phyloP scores from a whole-genome alignment of 2,888 invertebrate genomes.

The Cryptocephalus moraei region DNA sequence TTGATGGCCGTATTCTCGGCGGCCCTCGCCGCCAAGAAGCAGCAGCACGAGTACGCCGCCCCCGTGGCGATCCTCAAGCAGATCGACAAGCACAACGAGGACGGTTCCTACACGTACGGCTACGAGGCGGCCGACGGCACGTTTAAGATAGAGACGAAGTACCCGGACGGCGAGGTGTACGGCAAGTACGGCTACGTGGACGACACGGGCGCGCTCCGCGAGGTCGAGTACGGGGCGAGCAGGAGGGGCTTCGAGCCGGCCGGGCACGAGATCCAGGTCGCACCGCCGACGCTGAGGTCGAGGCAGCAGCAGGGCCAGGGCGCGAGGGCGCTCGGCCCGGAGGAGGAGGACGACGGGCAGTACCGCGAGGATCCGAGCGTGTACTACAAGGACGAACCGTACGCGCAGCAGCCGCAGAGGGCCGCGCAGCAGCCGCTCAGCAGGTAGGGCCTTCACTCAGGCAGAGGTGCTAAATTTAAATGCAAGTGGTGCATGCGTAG shows the following conservation, averaged over 20 bases:
- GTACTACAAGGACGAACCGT: slow-evolving; percentile 58
- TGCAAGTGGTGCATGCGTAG: no score
- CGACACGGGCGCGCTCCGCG: slow-evolving; percentile 60
- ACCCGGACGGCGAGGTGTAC: slow-evolving; percentile 70
- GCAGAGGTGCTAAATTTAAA: no score
- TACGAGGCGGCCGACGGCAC: slow-evolving; percentile 81
- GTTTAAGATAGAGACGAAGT: slow-evolving; percentile 82
- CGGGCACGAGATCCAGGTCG: slow-evolving; percentile 66
- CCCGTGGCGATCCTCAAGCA: slow-evolving; percentile 75
- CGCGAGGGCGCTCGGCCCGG: slow-evolving; percentile 41
- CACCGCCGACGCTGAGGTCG: slow-evolving; percentile 61
- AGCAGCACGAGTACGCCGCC: slow-evolving; percentile 54
- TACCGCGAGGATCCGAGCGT: slow-evolving; percentile 75
- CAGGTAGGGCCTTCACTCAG: slow-evolving; percentile 2
- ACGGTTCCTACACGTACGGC: slow-evolving; percentile 81
- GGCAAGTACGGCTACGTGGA: slow-evolving; percentile 89
- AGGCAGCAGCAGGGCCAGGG: slow-evolving; percentile 29
- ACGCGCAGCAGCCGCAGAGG: slow-evolving; percentile 15
- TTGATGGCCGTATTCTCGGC: slow-evolving; percentile 26
- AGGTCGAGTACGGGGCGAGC: slow-evolving; percentile 79
- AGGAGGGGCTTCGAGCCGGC: slow-evolving; percentile 73
- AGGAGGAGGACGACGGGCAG: slow-evolving; percentile 74
- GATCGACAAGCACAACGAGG: slow-evolving; percentile 76
- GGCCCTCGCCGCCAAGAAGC: slow-evolving; percentile 27
- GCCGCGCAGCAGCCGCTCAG: slow-evolving; percentile 11